phyloP scores from a whole-genome alignment of 2,113 vertebrate genomes.

The Plecturocebus donacophilus region DNA sequence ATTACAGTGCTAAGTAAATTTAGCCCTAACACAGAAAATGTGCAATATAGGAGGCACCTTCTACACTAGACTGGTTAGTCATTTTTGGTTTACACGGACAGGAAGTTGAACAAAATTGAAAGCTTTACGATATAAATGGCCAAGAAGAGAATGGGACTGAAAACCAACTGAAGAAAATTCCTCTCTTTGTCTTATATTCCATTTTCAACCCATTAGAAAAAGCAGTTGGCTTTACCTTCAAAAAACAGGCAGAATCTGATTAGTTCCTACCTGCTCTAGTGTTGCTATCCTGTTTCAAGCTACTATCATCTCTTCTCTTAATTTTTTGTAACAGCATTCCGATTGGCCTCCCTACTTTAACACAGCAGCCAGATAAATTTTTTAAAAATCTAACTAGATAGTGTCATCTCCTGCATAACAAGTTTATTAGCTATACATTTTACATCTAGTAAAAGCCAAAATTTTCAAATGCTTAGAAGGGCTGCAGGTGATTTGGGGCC shows the following conservation, averaged over 20 bases:
- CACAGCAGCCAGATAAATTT: neutral
- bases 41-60: neutral
- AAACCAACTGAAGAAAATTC: neutral
- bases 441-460: neutral
- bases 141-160: neutral
- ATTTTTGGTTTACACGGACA: neutral
- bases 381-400: neutral
- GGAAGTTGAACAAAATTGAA: neutral
- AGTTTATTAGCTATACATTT: neutral
- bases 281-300: neutral
- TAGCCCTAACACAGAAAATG: neutral
- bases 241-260: neutral
- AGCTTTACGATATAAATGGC: neutral
- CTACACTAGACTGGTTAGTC: neutral
- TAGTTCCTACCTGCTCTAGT: neutral
- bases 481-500: neutral
- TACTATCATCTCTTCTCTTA: neutral
- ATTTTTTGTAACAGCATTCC: neutral
- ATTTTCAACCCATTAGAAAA: neutral
- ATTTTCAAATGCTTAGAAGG: neutral
- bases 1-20: neutral
- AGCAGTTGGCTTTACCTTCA: neutral
- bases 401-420: neutral
- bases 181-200: neutral
- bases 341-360: neutral